These are phyloP conservation scores for Parthenolecanium corni DNA, from an alignment of 2,888 invertebrate species.

Conservation along the genomic window DNA sequence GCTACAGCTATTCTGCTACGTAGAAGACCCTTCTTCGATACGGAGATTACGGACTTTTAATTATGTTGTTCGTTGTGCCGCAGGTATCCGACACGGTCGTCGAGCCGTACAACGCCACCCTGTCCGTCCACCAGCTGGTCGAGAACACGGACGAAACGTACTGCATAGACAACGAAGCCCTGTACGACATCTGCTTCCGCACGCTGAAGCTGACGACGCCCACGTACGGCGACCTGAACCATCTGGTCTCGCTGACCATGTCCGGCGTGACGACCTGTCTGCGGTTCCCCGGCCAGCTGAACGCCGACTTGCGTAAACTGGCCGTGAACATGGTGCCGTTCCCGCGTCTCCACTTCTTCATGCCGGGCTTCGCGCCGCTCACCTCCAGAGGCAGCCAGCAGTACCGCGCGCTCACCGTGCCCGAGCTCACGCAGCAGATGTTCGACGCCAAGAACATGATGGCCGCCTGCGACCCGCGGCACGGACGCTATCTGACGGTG, in stretches of 20 bases:
- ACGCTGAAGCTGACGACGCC: constrained; percentile 46
- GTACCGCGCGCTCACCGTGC: constrained; percentile 45
- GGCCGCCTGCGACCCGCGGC: constrained; percentile 50
- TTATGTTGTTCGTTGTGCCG: constrained; percentile 15
- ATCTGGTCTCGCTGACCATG: constrained; percentile 57
- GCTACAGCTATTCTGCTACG: too few relatives aligned
- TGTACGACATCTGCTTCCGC: constrained; percentile 47
- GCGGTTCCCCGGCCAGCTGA: too few relatives aligned
- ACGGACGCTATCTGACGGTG: constrained; percentile 64
- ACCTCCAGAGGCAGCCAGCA: constrained; percentile 50
- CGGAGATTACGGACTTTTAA: too few relatives aligned
- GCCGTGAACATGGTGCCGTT: too few relatives aligned
- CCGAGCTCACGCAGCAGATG: constrained; percentile 47
- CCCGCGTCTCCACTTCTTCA: constrained; percentile 51
- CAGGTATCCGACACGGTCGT: constrained; percentile 45
- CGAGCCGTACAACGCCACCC: constrained; percentile 46
- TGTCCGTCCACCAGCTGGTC: constrained; percentile 45
- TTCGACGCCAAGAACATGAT: too few relatives aligned
- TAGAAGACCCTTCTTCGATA: too few relatives aligned
- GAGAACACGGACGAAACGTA: constrained; percentile 47
- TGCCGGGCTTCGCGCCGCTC: constrained; percentile 51
- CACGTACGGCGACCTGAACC: constrained; percentile 49
- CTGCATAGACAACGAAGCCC: constrained; percentile 46
- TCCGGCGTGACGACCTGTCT: constrained; percentile 82
- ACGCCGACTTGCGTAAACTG: too few relatives aligned